Conservation (phyloP, 2,888 invertebrate species). For the Andrena minutula region DNA sequence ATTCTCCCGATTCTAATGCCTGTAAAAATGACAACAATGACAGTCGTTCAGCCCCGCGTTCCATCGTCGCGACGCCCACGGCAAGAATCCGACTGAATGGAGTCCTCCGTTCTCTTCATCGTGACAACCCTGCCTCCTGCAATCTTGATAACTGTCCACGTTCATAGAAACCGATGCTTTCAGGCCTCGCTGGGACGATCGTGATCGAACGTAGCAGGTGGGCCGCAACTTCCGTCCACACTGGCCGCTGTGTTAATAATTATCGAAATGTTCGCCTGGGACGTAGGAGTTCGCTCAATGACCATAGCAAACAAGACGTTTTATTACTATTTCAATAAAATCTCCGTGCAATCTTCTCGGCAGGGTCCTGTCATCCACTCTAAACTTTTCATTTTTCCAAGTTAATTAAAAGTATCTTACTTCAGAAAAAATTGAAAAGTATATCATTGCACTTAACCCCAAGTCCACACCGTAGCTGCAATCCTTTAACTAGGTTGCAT, state of each 20-base stretch:
- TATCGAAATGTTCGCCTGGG: too few relatives aligned
- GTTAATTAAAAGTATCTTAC: too few relatives aligned
- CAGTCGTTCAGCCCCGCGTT: conserved; percentile 74
- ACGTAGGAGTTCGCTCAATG: too few relatives aligned
- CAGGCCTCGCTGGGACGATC: conserved; percentile 47
- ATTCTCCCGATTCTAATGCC: conserved; percentile 64
- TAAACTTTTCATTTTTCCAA: too few relatives aligned
- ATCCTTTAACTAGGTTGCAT: too few relatives aligned
- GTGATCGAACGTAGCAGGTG: conserved; percentile 18
- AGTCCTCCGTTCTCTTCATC: conserved; percentile 77
- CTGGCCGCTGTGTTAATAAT: neutral
- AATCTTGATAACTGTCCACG: conserved; percentile 78
- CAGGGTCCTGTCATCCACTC: too few relatives aligned
- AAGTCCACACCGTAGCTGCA: too few relatives aligned
- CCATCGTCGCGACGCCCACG: conserved; percentile 70
- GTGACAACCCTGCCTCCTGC: conserved; percentile 74
- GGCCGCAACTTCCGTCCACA: neutral
- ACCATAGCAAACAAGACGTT: too few relatives aligned
- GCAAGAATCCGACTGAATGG: conserved; percentile 76
- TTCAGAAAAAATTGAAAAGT: too few relatives aligned
- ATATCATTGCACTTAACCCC: too few relatives aligned
- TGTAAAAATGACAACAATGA: conserved; percentile 78
- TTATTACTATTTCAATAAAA: too few relatives aligned
- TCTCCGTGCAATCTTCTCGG: too few relatives aligned
- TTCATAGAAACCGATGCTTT: conserved; percentile 44